Base-by-base conservation (phyloP, 2,797 vertebrate genomes). In the Euthynnus affinis region DNA sequence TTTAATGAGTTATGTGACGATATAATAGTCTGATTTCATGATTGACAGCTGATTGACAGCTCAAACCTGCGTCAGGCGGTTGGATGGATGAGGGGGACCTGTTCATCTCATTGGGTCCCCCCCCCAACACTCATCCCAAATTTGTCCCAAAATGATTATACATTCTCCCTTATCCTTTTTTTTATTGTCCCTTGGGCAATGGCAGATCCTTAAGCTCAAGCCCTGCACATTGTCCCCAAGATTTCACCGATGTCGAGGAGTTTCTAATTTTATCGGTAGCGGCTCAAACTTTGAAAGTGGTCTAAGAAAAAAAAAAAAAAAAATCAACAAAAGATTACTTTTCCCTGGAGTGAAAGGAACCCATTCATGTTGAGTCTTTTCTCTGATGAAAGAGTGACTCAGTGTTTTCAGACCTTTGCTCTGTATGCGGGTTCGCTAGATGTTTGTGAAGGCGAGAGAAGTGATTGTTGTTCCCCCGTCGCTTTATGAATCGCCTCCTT, bases 321-420 rank as follows among this genome's bases (percentile, higher is more conserved):
- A 51, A 75, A 17, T 9, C 3, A 44, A 29, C n/a, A 20, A 23
- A 23, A 51, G 32, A 65, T 48, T 27, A 13, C 9, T 32, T 59
- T 58, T 49, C 17, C 34, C 2, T 29, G 14, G 44, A 48, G 22
- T 55, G 44, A 59, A 64, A 53, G 58, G 40, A 55, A 22, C 15
- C 12, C 46, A 59, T 78, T 81, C 44, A 67, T 29, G 15, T 42
- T 1, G 0, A 44, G 49, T 46, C 6, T 2, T 23, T 15, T 40
- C 23, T 34, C 42, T 22, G 22, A 27, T 1, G 23, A 32, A 51
- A 25, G 52, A 52, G 29, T 75, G 32, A 46, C 9, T 37, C 6
- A 18, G 48, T 73, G 37, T 64, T 71, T 71, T 40, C 58, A 63
- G 75, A 72, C 75, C 67, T 78, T 27, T 71, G 57, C 51, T 2